Percentiles rank a stretch among this genome's conserved stretches.
Evolutionary conservation across 2,113 vertebrate genomes (phyloP).

Genomic region (Carollia perspicillata): DNA sequence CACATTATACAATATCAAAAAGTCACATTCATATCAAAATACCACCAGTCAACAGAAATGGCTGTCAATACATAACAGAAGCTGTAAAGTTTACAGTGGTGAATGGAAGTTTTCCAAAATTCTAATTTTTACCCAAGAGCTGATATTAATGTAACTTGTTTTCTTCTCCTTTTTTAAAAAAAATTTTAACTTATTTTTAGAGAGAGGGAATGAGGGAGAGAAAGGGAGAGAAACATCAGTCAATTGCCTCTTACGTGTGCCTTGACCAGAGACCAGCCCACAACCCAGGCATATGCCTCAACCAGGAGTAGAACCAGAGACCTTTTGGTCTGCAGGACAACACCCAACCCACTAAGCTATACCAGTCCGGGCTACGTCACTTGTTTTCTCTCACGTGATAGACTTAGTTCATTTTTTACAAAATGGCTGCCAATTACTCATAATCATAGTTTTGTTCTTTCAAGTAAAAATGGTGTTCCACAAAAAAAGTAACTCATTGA

Average conservation of each 20-base stretch:
- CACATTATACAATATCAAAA: neutral
- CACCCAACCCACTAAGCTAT: no score
- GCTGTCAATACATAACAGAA: neutral
- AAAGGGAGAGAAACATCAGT: no score
- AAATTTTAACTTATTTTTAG: no score
- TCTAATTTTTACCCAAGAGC: neutral
- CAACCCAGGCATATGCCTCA: no score
- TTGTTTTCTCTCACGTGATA: conserved; percentile 9
- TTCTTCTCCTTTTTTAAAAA: neutral
- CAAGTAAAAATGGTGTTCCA: neutral
- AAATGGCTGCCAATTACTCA: neutral
- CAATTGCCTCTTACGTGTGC: no score
- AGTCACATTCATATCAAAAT: neutral
- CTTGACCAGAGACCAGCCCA: no score
- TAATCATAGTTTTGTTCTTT: neutral
- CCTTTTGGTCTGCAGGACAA: no score
- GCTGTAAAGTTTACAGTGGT: neutral
- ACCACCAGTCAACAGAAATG: neutral
- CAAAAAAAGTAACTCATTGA: neutral
- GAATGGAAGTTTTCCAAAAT: conserved; percentile 4
- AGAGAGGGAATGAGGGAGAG: no score
- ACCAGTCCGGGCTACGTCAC: no score
- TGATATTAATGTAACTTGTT: neutral
- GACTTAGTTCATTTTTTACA: neutral
- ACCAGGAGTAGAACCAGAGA: no score